Evolutionary conservation across 2,113 vertebrate genomes (phyloP).

Genomic region (Macrotis lagotis): DNA sequence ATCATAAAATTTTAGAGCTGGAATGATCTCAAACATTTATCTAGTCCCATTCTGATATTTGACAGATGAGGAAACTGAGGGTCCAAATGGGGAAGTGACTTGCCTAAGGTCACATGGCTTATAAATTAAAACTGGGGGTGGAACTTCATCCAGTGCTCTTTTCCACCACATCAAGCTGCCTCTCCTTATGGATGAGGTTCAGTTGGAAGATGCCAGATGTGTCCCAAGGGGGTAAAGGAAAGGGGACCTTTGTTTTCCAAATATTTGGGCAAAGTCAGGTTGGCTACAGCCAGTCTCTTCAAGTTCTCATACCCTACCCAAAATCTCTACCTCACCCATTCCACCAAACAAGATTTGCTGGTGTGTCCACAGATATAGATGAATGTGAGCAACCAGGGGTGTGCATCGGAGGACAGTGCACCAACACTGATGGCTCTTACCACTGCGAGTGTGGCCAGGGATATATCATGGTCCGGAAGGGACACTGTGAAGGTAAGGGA

Average conservation of each 20-base stretch:
- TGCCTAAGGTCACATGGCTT: neutral
- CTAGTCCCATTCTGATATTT: neutral
- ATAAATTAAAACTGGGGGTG: neutral
- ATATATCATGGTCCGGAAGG: slow-evolving; percentile 86
- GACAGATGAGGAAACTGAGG: neutral
- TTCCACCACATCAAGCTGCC: neutral
- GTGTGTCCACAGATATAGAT: slow-evolving; percentile 87
- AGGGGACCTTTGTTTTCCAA: neutral
- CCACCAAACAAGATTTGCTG: neutral
- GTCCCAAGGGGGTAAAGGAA: neutral
- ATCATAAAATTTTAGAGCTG: neutral
- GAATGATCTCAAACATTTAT: neutral
- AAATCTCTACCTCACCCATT: neutral
- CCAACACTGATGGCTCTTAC: slow-evolving; percentile 93
- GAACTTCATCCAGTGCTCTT: neutral
- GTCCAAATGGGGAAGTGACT: too few species aligned
- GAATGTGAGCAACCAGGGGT: slow-evolving; percentile 90
- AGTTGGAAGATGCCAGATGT: neutral
- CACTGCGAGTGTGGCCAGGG: slow-evolving; percentile 91
- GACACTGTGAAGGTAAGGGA: slow-evolving; percentile 90
- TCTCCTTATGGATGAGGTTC: neutral
- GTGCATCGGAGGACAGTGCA: slow-evolving; percentile 89
- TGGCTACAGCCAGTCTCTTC: neutral
- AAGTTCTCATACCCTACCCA: neutral
- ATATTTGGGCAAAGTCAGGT: neutral